These are phyloP conservation scores for Leptarthrus brevirostris DNA, from an alignment of 2,888 invertebrate genomes.

Conservation along the genomic window DNA sequence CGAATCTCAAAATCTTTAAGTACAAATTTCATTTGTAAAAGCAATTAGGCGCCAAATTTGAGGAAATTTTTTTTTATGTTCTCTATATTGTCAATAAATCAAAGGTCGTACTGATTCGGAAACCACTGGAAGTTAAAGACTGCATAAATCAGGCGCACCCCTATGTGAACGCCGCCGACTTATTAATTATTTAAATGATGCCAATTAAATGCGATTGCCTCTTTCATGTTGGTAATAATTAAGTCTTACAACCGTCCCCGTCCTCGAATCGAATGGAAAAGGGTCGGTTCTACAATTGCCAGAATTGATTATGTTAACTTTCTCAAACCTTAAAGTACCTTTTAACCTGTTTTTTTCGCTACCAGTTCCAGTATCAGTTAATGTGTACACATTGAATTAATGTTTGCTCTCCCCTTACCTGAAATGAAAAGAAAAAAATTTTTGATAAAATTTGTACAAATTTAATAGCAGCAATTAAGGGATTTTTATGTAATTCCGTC, in stretches of 20 bases:
- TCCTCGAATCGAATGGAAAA: too few species aligned
- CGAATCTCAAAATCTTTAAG: too few species aligned
- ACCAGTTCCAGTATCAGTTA: neutral
- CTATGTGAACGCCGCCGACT: constrained; percentile 3
- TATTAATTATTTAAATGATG: constrained; percentile 26
- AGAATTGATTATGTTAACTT: too few species aligned
- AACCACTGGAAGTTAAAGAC: neutral
- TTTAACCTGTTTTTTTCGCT: too few species aligned
- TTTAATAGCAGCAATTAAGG: constrained; percentile 23
- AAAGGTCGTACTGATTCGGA: too few species aligned
- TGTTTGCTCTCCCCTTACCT: constrained; percentile 16
- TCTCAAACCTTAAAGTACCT: too few species aligned
- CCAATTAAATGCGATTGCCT: constrained; percentile 14
- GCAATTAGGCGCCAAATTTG: too few species aligned
- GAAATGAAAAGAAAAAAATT: constrained; percentile 11
- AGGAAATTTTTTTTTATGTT: too few species aligned
- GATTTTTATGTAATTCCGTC: constrained; percentile 6
- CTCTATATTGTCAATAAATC: too few species aligned
- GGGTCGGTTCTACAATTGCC: too few species aligned
- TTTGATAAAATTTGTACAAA: constrained; percentile 20
- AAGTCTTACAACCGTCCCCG: neutral
- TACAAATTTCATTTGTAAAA: too few species aligned
- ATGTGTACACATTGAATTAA: neutral
- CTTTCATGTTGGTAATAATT: constrained; percentile 23
- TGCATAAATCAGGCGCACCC: constrained; percentile 23